These are phyloP conservation scores for Cossypha caffra DNA, from an alignment of 2,797 vertebrate species.

Conservation along the genomic window DNA sequence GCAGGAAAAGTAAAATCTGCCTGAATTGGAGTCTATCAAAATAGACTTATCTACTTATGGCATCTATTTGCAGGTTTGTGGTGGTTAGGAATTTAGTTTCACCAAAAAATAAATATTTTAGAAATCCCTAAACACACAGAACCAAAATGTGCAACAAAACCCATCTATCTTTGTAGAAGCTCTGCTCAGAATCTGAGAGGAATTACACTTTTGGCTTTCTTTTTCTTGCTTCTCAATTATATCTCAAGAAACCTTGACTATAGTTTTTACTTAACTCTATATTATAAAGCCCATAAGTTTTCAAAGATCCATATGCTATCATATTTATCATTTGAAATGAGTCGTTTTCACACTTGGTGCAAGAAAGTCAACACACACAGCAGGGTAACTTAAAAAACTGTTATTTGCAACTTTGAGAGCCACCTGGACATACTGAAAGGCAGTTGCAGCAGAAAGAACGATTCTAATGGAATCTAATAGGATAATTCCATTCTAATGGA, in stretches of 20 bases:
- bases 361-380: neutral
- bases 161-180: neutral
- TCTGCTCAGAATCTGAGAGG: neutral
- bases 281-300: neutral
- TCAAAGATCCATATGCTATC: neutral
- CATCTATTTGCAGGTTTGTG: neutral
- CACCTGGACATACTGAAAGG: neutral
- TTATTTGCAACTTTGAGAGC: neutral
- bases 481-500: neutral
- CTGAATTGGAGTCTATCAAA: neutral
- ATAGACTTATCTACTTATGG: neutral
- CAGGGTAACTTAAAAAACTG: conserved; percentile 14
- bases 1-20: neutral
- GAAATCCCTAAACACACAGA: neutral
- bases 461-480: neutral
- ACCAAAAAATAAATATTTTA: neutral
- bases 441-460: neutral
- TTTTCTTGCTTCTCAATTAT: neutral
- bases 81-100: neutral
- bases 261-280: neutral
- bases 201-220: neutral
- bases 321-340: neutral
- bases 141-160: neutral
- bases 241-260: neutral
- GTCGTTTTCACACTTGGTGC: conserved; percentile 19